These are phyloP conservation scores for Etheostoma cragini DNA, from an alignment of 2,113 vertebrate species.

Conservation along the genomic window DNA sequence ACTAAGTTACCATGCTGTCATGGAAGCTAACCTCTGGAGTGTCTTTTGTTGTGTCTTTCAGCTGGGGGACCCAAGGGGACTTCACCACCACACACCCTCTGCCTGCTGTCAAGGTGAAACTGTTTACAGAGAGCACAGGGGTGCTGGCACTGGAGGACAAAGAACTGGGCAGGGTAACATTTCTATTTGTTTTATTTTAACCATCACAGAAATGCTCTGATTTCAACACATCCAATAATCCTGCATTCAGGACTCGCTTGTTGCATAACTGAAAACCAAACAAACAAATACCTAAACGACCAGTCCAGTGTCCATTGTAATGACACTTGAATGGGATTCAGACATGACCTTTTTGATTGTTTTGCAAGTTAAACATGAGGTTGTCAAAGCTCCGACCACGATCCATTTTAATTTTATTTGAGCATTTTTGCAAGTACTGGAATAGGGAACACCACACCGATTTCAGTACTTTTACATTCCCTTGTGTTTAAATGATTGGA, in stretches of 20 bases:
- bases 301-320: too few relatives aligned
- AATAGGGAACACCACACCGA: constrained; percentile 7
- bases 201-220: not conserved
- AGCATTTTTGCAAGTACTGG: constrained; percentile 6
- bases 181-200: constrained; percentile 2
- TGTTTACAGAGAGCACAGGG: constrained; percentile 98
- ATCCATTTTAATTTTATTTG: constrained; percentile 1
- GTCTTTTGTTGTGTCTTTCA: constrained; percentile 81
- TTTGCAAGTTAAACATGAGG: not conserved
- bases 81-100: constrained; percentile 96
- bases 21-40: constrained; percentile 69
- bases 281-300: not conserved
- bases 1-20: constrained; percentile 29
- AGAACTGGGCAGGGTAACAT: constrained; percentile 94
- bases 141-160: constrained; percentile 99
- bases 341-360: constrained; percentile 11
- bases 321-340: constrained; percentile 5
- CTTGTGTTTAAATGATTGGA: not conserved
- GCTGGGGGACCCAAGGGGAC: constrained; percentile 99
- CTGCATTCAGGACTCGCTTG: too few relatives aligned
- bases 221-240: not conserved
- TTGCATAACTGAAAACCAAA: not conserved
- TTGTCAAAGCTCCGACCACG: not conserved
- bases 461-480: constrained; percentile 1
- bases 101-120: constrained; percentile 98